Base-by-base conservation (phyloP, 2,888 invertebrate genomes). In the Troides aeacus region DNA sequence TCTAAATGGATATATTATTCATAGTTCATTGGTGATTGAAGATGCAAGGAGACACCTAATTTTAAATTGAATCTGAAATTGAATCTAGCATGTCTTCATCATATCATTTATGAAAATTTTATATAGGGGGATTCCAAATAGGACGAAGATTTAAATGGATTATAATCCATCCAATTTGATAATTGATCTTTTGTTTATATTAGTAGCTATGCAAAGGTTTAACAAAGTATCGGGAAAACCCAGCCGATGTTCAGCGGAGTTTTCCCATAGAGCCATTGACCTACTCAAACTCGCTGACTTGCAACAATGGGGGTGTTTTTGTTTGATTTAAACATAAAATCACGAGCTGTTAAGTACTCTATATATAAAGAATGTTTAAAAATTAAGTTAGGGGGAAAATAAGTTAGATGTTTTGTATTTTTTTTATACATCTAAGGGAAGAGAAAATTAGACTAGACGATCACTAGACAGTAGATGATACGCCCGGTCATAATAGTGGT, bases 191-290 rank as follows among this genome's bases (percentile, higher is more conserved):
- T 50, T 53, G n/a, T 53, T 53, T 53, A 53, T 53, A 18, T 7
- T 53, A 18, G 18, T n/a, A 53, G 12, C 18, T 15, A 12, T 15
- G 0, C 2, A 53, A 53, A 53, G 18, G 18, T 53, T 12, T n/a
- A n/a, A 6, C 6, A 53, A n/a, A 53, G n/a, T 53, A 53, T 58
- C 60, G 77, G 78, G 79, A 81, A 84, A 79, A 72, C 72, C 79
- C 78, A 76, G 68, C 71, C 72, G 69, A 70, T 63, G 65, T 72
- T 74, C 72, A 71, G 75, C 77, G 81, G 80, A 77, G 71, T 75
- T 74, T 82, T 78, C 76, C 79, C 74, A 79, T 74, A 73, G 75
- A 73, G 84, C 81, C 80, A 80, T 78, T 78, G 84, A 82, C 84
- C 84, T 75, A 72, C 74, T 21, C 36, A 18, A 66, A 69, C 69